Percentiles rank a stretch among this genome's conserved stretches.
Evolutionary conservation across 1,140 invertebrate genomes (phyloP).

Genomic region (Pinna nobilis): DNA sequence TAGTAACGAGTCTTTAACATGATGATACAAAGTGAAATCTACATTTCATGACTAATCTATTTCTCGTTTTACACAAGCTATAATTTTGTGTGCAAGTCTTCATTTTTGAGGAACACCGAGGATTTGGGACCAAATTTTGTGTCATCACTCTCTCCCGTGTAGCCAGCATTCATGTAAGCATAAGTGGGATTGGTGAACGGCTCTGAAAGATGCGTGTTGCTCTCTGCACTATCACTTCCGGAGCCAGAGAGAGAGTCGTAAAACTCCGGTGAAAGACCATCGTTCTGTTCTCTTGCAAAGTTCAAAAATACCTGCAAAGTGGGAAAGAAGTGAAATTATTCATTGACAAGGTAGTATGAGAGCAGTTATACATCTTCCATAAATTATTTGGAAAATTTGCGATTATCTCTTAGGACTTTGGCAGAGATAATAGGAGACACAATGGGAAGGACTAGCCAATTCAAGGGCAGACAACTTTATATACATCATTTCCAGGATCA

Average conservation of each 20-base stretch:
- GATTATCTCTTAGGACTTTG: background rate
- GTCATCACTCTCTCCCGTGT: slow-evolving; percentile 10
- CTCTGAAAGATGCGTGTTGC: background rate
- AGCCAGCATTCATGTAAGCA: slow-evolving; percentile 44
- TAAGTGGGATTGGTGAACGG: slow-evolving; percentile 33
- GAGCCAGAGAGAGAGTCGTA: slow-evolving; percentile 34
- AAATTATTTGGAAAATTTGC: background rate
- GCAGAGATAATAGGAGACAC: too few relatives aligned
- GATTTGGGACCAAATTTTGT: slow-evolving; percentile 1
- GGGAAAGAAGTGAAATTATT: background rate
- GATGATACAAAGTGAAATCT: too few relatives aligned
- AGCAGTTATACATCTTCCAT: background rate
- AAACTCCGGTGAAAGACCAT: slow-evolving; percentile 38
- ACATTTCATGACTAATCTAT: too few relatives aligned
- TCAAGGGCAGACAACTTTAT: too few relatives aligned
- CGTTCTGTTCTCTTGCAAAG: slow-evolving; percentile 61
- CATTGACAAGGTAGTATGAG: background rate
- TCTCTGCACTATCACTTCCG: slow-evolving; percentile 18
- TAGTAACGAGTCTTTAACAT: too few relatives aligned
- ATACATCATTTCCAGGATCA: too few relatives aligned
- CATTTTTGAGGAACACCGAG: background rate
- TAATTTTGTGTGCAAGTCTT: background rate
- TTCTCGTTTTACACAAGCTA: too few relatives aligned
- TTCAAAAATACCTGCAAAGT: slow-evolving; percentile 61
- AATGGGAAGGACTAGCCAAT: too few relatives aligned